Evolutionary conservation across 1,140 invertebrate genomes (phyloP).

Genomic region (Drosophila tropicalis): DNA sequence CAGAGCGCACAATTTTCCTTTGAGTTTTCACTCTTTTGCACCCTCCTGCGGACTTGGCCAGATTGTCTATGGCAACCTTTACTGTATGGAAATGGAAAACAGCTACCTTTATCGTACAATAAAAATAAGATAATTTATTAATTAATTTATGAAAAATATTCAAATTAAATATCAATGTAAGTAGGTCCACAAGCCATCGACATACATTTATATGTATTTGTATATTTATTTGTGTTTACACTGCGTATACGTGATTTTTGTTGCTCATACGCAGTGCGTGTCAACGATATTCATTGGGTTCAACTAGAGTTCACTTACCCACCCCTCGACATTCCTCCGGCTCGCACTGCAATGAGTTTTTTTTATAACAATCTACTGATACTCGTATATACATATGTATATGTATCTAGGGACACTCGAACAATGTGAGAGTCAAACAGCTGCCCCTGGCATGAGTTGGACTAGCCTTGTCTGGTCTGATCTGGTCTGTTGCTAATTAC

Average conservation of each 20-base stretch:
- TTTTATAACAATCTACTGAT: slow-evolving; percentile 18
- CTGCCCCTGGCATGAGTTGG: slow-evolving; percentile 25
- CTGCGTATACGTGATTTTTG: slow-evolving; percentile 50
- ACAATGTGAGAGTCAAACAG: slow-evolving; percentile 13
- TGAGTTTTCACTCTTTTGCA: not conserved
- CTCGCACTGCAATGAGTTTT: not conserved
- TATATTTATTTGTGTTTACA: slow-evolving; percentile 21
- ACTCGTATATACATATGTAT: too few species aligned
- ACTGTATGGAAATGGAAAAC: not conserved
- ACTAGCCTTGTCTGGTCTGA: slow-evolving; percentile 9
- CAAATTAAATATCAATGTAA: not conserved
- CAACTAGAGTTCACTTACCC: slow-evolving; percentile 45
- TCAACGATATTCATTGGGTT: slow-evolving; percentile 15
- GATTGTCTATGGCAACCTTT: not conserved
- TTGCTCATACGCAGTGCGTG: slow-evolving; percentile 47
- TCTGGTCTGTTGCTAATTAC: slow-evolving; percentile 40
- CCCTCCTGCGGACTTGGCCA: not conserved
- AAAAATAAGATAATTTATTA: slow-evolving; percentile 1
- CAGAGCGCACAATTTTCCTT: not conserved
- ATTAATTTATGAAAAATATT: slow-evolving; percentile 9
- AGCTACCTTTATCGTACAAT: not conserved
- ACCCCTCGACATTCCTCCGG: slow-evolving; percentile 4
- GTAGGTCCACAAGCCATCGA: not conserved
- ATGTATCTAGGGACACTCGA: not conserved
- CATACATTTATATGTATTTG: not conserved